Base-by-base conservation (phyloP, 2,888 invertebrate species). In the Arenicola marina region DNA sequence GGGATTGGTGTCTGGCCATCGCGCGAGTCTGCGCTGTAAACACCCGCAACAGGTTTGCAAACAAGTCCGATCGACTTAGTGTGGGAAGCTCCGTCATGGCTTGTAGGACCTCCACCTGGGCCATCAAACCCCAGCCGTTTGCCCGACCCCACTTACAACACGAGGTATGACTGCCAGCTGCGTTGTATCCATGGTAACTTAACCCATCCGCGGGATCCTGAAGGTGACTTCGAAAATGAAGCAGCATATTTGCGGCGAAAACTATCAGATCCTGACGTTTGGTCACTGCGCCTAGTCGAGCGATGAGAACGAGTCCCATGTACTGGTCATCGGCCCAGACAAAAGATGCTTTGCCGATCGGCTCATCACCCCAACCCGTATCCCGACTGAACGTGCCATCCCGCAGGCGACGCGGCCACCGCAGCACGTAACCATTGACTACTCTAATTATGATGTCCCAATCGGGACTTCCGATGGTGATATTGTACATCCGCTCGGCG, bases 61-160 rank as follows among this genome's bases (percentile, higher is more conserved):
- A 48, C 15, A 48, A 21, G 53, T 11, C 21, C 11, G 28, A 15
- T 7, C 4, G 4, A 4, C 11, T 28, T 7, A 28, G n/a, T 28
- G 7, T 29, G 15, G 46, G 57, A 28, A 57, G 29, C 7, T 44
- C 4, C 7, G 7, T 28, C 28, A 46, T 15, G 3, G 46, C 44
- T 28, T 33, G 4, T 38, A 57, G 28, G 24, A 61, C 34, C 29
- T 61, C 61, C 2, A 56, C 21, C 33, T 61, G 56, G 24, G 56
- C 4, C 61, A 61, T 29, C 56, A 61, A 26, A 18, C 45, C 61
- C 61, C 61, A 61, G 45, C 61, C 61, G 28, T 61, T 61, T 4
- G 21, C 61, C 3, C 61, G 28, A 3, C 61, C 61, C 61, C 61
- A 61, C 32, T 61, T 61, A 33, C 61, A 61, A 43, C 56, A 56